Evolutionary conservation across 2,888 invertebrate genomes (phyloP).

Genomic region (Clepsis dumicolana): DNA sequence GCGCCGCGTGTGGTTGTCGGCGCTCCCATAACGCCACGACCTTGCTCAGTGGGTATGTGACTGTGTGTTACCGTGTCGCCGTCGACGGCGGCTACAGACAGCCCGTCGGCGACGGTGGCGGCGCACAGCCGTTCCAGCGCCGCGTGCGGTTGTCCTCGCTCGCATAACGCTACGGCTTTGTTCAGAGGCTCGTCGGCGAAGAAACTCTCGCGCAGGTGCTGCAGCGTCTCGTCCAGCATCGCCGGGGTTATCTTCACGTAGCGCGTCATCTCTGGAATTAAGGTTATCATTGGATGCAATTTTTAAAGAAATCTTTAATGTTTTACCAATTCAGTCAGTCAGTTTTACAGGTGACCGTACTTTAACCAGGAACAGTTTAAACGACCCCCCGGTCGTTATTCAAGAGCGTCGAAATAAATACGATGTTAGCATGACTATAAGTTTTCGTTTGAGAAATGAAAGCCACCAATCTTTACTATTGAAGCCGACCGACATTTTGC

Average conservation of each 20-base stretch:
- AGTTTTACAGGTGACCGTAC: too few relatives aligned
- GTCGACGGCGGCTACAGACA: constrained; percentile 90
- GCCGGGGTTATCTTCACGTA: constrained; percentile 70
- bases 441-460: too few relatives aligned
- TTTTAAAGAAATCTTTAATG: too few relatives aligned
- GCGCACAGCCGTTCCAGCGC: constrained; percentile 91
- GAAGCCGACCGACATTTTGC: too few relatives aligned
- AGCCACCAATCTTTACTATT: too few relatives aligned
- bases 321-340: too few relatives aligned
- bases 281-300: too few relatives aligned
- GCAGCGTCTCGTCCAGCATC: constrained; percentile 87
- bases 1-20: constrained; percentile 89
- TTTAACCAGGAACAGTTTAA: too few relatives aligned
- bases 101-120: constrained; percentile 90
- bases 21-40: constrained; percentile 90
- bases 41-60: constrained; percentile 92
- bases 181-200: constrained; percentile 95
- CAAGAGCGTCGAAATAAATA: too few relatives aligned
- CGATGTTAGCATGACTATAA: too few relatives aligned
- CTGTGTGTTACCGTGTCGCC: constrained; percentile 85
- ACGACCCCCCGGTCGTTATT: too few relatives aligned
- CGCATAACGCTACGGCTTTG: constrained; percentile 90
- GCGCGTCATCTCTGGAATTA: constrained; percentile 60
- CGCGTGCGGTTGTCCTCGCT: constrained; percentile 89
- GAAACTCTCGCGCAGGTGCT: constrained; percentile 90